A percentile compares a stretch with the other conserved stretches of the same genome.
phyloP scores from a whole-genome alignment of 2,797 vertebrate genomes.

The Phoxinus dragarum region DNA sequence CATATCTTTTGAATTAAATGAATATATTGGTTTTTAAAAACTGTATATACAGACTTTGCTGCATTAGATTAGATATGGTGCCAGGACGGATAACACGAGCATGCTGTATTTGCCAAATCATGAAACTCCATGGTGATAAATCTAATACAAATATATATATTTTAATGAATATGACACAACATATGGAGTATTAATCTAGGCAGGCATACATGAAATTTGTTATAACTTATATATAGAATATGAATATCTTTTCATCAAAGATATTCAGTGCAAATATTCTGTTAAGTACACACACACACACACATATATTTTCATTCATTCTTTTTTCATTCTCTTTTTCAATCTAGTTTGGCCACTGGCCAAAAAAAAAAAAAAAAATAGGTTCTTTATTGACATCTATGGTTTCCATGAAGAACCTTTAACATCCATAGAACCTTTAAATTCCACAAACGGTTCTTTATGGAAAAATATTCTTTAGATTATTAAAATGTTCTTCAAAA shows the following conservation, averaged over 20 bases:
- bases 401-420: too few relatives aligned
- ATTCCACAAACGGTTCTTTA: too few relatives aligned
- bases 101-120: background rate
- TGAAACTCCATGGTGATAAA: constrained; percentile 7
- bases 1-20: background rate
- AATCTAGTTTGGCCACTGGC: too few relatives aligned
- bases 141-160: background rate
- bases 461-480: too few relatives aligned
- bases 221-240: too few relatives aligned
- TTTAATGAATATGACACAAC: background rate
- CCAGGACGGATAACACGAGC: background rate
- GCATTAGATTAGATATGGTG: background rate
- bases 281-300: too few relatives aligned
- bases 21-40: constrained; percentile 16
- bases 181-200: background rate
- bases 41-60: background rate
- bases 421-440: too few relatives aligned
- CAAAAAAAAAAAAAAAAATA: too few relatives aligned
- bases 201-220: background rate
- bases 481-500: too few relatives aligned
- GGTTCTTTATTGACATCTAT: too few relatives aligned
- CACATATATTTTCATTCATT: too few relatives aligned
- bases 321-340: too few relatives aligned
- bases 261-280: background rate
- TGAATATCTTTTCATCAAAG: background rate